These are phyloP conservation scores for Cyphomyrmex costatus DNA, from an alignment of 1,140 invertebrate genomes.

Conservation along the genomic window DNA sequence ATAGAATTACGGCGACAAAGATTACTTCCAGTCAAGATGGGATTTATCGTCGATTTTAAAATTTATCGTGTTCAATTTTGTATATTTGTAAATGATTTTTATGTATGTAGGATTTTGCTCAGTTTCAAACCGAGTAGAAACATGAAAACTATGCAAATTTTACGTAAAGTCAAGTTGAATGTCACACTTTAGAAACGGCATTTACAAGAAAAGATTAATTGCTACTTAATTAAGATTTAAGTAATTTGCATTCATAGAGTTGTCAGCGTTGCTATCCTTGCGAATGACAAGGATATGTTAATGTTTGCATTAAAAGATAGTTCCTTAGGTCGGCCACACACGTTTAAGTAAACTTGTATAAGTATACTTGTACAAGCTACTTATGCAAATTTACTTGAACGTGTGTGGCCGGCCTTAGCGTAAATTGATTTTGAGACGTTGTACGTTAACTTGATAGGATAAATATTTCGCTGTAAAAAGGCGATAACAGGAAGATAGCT, in stretches of 20 bases:
- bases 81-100: slow-evolving; percentile 43
- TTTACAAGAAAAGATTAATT: neutral
- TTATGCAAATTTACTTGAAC: no score
- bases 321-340: neutral
- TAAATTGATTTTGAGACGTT: neutral
- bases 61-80: slow-evolving; percentile 5
- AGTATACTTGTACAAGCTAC: no score
- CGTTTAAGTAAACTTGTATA: no score
- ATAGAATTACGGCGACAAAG: neutral
- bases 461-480: neutral
- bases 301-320: neutral
- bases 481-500: slow-evolving; percentile 10
- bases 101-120: slow-evolving; percentile 16
- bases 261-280: slow-evolving; percentile 50
- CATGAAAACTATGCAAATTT: neutral
- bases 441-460: neutral
- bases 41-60: neutral
- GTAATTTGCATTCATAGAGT: neutral
- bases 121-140: slow-evolving; percentile 14
- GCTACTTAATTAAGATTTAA: slow-evolving; percentile 5
- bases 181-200: neutral
- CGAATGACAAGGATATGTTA: slow-evolving; percentile 54
- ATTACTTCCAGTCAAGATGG: neutral
- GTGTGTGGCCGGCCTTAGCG: no score
- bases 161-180: neutral